Evolutionary conservation across 2,888 invertebrate genomes (phyloP).

Genomic region (Aphodius sticticus): DNA sequence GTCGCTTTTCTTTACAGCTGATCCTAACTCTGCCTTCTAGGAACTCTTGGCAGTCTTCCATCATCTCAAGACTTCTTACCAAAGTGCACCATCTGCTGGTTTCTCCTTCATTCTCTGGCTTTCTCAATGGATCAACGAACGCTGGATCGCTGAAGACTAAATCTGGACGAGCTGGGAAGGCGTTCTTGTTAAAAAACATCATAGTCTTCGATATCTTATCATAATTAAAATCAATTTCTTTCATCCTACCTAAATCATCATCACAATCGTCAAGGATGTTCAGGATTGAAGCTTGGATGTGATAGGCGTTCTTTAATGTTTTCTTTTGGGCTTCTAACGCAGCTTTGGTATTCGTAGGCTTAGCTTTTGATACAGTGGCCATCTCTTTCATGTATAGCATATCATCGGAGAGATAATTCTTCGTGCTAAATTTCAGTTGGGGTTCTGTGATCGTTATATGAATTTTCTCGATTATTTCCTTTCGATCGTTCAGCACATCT

Average conservation of each 20-base stretch:
- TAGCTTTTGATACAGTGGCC: constrained; percentile 34
- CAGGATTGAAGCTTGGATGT: constrained; percentile 49
- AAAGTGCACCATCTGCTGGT: constrained; percentile 47
- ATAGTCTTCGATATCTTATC: constrained; percentile 36
- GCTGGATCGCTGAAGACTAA: constrained; percentile 32
- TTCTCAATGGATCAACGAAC: constrained; percentile 35
- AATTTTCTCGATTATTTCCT: constrained; percentile 41
- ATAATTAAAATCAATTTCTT: constrained; percentile 35
- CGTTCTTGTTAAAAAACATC: constrained; percentile 37
- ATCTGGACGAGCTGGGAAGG: constrained; percentile 32
- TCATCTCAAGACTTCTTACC: constrained; percentile 46
- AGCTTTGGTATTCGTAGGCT: constrained; percentile 40
- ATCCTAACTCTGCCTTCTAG: constrained; percentile 50
- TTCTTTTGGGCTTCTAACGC: constrained; percentile 44
- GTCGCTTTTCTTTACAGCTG: constrained; percentile 46
- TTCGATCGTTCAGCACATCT: constrained; percentile 46
- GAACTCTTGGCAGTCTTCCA: constrained; percentile 44
- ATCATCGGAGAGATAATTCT: constrained; percentile 36
- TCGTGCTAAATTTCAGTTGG: constrained; percentile 30
- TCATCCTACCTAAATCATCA: constrained; percentile 34
- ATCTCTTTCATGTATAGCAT: constrained; percentile 41
- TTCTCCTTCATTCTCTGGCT: constrained; percentile 36
- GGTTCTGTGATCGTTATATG: constrained; percentile 42
- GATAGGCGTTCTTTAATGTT: constrained; percentile 50
- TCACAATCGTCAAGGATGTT: constrained; percentile 47